These are phyloP conservation scores for Harpalus rufipes DNA, from an alignment of 2,888 invertebrate genomes.

Conservation along the genomic window DNA sequence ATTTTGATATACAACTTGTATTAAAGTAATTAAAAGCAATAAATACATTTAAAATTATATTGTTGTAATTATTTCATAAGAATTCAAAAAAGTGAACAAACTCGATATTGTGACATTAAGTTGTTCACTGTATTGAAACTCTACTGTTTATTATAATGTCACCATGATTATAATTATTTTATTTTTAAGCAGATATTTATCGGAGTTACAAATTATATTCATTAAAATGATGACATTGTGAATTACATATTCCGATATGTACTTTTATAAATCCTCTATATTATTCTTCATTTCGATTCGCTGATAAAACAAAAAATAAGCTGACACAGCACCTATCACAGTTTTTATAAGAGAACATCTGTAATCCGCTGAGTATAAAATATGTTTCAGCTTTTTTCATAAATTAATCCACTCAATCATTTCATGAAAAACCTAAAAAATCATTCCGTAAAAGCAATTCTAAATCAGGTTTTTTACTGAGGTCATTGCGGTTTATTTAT, in stretches of 20 bases:
- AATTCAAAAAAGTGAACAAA: too few species aligned
- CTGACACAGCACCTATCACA: conserved; percentile 11
- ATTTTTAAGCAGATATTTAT: too few species aligned
- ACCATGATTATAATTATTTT: too few species aligned
- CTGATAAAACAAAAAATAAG: conserved; percentile 41
- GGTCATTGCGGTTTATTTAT: conserved; percentile 1
- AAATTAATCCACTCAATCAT: conserved; percentile 27
- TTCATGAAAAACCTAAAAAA: conserved; percentile 27
- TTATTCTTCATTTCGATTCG: conserved; percentile 12
- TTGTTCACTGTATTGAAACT: too few species aligned
- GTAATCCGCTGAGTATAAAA: conserved; percentile 21
- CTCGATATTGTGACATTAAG: too few species aligned
- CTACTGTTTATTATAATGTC: too few species aligned
- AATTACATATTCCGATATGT: not conserved
- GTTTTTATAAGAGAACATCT: conserved; percentile 28
- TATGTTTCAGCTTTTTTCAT: conserved; percentile 28
- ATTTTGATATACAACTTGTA: too few species aligned
- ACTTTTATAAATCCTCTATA: not conserved
- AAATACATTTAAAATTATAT: too few species aligned
- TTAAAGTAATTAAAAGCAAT: too few species aligned
- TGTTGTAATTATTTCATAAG: too few species aligned
- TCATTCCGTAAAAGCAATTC: not conserved
- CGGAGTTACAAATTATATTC: too few species aligned
- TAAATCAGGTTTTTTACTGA: conserved; percentile 24
- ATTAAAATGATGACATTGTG: too few species aligned